Percentiles rank a stretch among this genome's conserved stretches.
Conservation (phyloP, 2,888 invertebrate species). For the Lobophora halterata region DNA sequence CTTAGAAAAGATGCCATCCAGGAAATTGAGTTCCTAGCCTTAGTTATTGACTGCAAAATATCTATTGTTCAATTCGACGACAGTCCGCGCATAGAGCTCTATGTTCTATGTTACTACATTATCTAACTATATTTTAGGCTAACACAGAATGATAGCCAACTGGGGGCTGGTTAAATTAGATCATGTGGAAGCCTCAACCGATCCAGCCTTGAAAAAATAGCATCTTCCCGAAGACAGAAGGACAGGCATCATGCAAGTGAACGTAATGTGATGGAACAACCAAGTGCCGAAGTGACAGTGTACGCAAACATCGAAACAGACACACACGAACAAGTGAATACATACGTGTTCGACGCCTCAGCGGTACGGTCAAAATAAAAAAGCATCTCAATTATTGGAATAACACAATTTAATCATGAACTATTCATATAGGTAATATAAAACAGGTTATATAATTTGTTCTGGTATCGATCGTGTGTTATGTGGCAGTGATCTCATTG, state of each 20-base stretch:
- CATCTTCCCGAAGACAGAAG: slow-evolving; percentile 42
- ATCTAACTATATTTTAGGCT: too few relatives aligned
- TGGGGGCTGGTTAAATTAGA: neutral
- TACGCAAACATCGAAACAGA: slow-evolving; percentile 78
- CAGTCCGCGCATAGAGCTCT: too few relatives aligned
- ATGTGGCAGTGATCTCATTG: slow-evolving; percentile 69
- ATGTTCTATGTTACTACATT: too few relatives aligned
- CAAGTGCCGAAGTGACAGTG: slow-evolving; percentile 74
- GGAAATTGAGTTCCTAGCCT: too few relatives aligned
- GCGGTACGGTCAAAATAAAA: slow-evolving; percentile 79
- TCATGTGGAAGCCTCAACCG: neutral
- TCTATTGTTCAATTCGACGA: too few relatives aligned
- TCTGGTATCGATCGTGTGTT: slow-evolving; percentile 74
- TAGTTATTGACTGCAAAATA: too few relatives aligned
- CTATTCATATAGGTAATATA: slow-evolving; percentile 72
- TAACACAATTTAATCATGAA: slow-evolving; percentile 81
- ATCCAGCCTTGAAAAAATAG: slow-evolving; percentile 34
- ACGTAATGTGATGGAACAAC: slow-evolving; percentile 62
- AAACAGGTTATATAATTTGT: slow-evolving; percentile 76
- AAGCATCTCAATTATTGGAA: slow-evolving; percentile 79
- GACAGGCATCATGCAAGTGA: slow-evolving; percentile 75
- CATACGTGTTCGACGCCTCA: slow-evolving; percentile 80
- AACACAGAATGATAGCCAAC: slow-evolving; percentile 6
- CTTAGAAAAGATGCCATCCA: slow-evolving; percentile 28
- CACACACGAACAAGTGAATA: slow-evolving; percentile 78